phyloP scores from a whole-genome alignment of 1,140 invertebrate species.

The Anastrepha ludens region DNA sequence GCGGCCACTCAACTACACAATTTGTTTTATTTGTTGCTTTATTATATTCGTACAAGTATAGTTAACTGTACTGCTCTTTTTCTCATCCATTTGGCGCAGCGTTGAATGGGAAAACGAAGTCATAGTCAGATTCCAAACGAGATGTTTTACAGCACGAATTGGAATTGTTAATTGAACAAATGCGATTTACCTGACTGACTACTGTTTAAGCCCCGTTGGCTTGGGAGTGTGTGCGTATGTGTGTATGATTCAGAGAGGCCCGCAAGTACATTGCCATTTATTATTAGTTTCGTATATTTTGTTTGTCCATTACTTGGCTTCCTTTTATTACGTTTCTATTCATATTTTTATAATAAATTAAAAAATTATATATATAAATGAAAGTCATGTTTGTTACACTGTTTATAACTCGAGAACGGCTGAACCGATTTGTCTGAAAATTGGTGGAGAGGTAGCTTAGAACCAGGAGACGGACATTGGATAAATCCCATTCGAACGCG shows the following conservation, averaged over 20 bases:
- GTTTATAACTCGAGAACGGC: too few species aligned
- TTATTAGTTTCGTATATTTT: not conserved
- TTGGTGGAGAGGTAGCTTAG: too few species aligned
- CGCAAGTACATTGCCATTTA: not conserved
- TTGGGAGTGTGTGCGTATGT: not conserved
- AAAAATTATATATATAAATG: too few species aligned
- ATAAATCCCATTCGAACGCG: too few species aligned
- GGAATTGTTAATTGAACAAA: slow-evolving; percentile 30
- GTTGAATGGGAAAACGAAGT: not conserved
- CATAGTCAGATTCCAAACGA: not conserved
- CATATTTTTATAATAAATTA: not conserved
- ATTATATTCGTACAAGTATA: not conserved
- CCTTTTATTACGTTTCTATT: not conserved
- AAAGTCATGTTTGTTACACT: too few species aligned
- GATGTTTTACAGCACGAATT: not conserved
- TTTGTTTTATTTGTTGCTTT: not conserved
- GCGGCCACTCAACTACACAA: slow-evolving; percentile 2
- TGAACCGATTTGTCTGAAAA: too few species aligned
- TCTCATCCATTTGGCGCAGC: not conserved
- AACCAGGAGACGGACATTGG: too few species aligned
- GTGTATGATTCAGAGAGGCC: not conserved
- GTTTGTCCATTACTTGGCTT: not conserved
- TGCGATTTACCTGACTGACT: not conserved
- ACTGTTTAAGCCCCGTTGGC: slow-evolving; percentile 14
- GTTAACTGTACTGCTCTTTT: not conserved